Evolutionary conservation across 2,797 vertebrate genomes (phyloP).

Genomic region (Galaxias olidus): DNA sequence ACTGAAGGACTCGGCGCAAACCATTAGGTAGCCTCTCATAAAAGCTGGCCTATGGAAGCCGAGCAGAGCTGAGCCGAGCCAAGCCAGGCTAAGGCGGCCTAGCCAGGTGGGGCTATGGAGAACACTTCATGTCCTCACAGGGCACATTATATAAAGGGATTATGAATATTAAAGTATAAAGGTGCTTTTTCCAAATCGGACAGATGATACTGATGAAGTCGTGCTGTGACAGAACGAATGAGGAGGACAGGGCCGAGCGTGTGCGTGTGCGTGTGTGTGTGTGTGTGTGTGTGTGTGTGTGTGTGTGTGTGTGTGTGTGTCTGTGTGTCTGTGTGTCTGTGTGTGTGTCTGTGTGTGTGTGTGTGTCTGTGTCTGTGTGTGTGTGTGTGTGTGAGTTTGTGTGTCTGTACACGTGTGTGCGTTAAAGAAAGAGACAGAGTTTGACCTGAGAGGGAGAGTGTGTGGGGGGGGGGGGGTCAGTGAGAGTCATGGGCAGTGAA

Average conservation of each 20-base stretch:
- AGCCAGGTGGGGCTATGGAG: conserved; percentile 7
- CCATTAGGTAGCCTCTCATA: conserved; percentile 55
- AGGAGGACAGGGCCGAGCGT: no score
- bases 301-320: no score
- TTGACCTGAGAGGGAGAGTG: neutral
- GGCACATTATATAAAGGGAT: conserved; percentile 10
- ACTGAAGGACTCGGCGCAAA: conserved; percentile 64
- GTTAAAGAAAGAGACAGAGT: neutral
- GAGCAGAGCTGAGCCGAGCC: neutral
- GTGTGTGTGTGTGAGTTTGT: neutral
- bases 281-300: no score
- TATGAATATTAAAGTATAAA: conserved; percentile 2
- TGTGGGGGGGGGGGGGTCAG: neutral
- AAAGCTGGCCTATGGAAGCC: conserved; percentile 44
- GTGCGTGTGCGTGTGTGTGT: no score
- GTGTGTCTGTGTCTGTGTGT: neutral
- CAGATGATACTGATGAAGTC: no score
- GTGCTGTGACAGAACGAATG: no score
- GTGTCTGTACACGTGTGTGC: neutral
- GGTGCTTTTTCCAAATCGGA: no score
- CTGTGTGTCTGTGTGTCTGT: no score
- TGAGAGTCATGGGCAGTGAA: conserved; percentile 59
- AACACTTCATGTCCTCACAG: conserved; percentile 5
- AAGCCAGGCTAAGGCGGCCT: conserved; percentile 16
- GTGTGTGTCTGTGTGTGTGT: no score